phyloP scores from a whole-genome alignment of 2,888 invertebrate genomes.

The Agrochola litura region DNA sequence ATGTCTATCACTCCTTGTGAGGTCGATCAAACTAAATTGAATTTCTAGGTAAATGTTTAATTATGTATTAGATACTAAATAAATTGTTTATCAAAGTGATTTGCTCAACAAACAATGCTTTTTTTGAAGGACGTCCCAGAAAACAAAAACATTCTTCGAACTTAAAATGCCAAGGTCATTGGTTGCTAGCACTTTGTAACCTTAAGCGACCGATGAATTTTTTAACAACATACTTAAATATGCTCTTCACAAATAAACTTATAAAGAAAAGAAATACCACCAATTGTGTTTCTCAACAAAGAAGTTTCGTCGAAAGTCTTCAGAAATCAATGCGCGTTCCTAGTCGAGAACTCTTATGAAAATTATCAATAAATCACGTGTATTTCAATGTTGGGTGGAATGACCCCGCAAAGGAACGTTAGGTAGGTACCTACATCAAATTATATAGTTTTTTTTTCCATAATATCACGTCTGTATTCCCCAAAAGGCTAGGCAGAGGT shows the following conservation, averaged over 20 bases:
- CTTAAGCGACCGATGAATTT: background rate
- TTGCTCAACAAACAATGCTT: background rate
- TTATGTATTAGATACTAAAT: background rate
- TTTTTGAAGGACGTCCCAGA: background rate
- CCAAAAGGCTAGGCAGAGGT: background rate
- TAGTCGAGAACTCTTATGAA: constrained; percentile 7
- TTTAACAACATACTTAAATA: background rate
- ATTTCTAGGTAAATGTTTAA: background rate
- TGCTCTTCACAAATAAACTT: background rate
- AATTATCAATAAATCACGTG: background rate
- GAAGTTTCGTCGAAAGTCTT: constrained; percentile 14
- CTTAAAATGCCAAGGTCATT: background rate
- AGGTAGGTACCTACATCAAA: background rate
- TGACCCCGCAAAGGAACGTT: background rate
- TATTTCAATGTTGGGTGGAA: background rate
- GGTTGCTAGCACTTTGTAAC: background rate
- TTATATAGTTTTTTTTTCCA: background rate
- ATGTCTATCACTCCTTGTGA: background rate
- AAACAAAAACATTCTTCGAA: background rate
- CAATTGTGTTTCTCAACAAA: constrained; percentile 19
- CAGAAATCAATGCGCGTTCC: constrained; percentile 9
- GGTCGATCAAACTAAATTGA: constrained; percentile 2
- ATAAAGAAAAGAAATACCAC: background rate
- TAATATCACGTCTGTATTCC: background rate
- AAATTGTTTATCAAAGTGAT: background rate